Conservation (phyloP, 1,140 invertebrate species). For the Scaptomyza hsui region DNA sequence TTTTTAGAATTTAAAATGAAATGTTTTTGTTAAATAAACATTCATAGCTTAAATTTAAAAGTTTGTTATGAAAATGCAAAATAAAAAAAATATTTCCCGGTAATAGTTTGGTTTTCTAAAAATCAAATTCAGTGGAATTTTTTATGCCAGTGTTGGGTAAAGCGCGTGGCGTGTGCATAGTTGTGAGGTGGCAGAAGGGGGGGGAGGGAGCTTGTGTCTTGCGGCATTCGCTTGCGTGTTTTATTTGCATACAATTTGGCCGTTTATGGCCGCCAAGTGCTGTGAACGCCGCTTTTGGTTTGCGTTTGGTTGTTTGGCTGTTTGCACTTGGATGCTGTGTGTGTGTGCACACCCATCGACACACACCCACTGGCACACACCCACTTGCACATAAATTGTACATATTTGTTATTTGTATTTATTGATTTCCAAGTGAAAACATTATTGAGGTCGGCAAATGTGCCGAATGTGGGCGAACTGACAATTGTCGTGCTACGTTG, state of each 20-base stretch:
- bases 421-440: slow-evolving; percentile 81
- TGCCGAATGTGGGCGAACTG: slow-evolving; percentile 26
- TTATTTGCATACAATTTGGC: slow-evolving; percentile 81
- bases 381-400: not conserved
- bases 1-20: too few relatives aligned
- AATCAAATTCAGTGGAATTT: not conserved
- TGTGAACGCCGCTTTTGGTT: slow-evolving; percentile 8
- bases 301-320: not conserved
- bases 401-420: slow-evolving; percentile 80
- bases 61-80: too few relatives aligned
- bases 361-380: not conserved
- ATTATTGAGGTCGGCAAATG: slow-evolving; percentile 74
- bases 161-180: slow-evolving; percentile 10
- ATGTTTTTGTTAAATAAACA: too few relatives aligned
- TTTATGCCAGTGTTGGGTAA: not conserved
- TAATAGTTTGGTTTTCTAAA: too few relatives aligned
- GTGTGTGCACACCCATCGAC: not conserved
- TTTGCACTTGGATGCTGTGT: slow-evolving; percentile 7
- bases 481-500: slow-evolving; percentile 37
- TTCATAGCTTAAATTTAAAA: too few relatives aligned
- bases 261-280: slow-evolving; percentile 69
- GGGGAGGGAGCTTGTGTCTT: slow-evolving; percentile 44
- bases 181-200: not conserved
- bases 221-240: slow-evolving; percentile 58
- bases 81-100: too few relatives aligned